Conservation (phyloP, 2,888 invertebrate species). For the Hirtodrosophila cameraria region DNA sequence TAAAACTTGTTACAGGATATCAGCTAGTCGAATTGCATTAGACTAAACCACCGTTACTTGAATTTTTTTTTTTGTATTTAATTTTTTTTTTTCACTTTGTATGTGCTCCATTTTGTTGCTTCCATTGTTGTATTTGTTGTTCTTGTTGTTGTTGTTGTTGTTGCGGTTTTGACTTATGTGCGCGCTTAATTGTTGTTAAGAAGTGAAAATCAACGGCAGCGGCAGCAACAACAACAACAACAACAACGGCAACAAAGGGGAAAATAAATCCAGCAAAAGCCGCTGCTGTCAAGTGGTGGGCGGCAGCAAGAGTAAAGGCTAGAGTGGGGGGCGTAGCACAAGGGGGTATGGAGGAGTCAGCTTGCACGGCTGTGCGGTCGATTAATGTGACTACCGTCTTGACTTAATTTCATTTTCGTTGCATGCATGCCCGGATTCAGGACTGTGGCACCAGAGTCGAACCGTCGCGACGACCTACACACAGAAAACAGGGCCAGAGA, state of each 20-base stretch:
- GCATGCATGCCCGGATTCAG: slow-evolving; percentile 66
- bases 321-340: not conserved
- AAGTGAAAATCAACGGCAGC: slow-evolving; percentile 75
- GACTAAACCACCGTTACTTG: not conserved
- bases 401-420: slow-evolving; percentile 78
- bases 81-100: slow-evolving; percentile 46
- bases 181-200: slow-evolving; percentile 80
- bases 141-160: slow-evolving; percentile 59
- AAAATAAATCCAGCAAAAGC: slow-evolving; percentile 73
- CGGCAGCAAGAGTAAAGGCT: slow-evolving; percentile 46
- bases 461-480: slow-evolving; percentile 51
- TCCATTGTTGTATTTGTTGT: slow-evolving; percentile 55
- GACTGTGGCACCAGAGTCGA: slow-evolving; percentile 33
- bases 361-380: slow-evolving; percentile 56
- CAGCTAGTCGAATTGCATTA: slow-evolving; percentile 9
- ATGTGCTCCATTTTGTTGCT: slow-evolving; percentile 73
- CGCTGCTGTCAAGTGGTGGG: slow-evolving; percentile 64
- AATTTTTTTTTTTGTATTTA: slow-evolving; percentile 11
- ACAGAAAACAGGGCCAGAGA: slow-evolving; percentile 9
- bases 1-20: slow-evolving; percentile 18
- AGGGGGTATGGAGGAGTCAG: not conserved
- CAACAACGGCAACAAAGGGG: slow-evolving; percentile 41
- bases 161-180: slow-evolving; percentile 78
- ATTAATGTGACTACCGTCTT: slow-evolving; percentile 78
- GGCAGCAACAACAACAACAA: slow-evolving; percentile 20